Percentiles rank a stretch among this genome's conserved stretches.
phyloP scores from a whole-genome alignment of 2,888 invertebrate genomes.

The Aphidius colemani region DNA sequence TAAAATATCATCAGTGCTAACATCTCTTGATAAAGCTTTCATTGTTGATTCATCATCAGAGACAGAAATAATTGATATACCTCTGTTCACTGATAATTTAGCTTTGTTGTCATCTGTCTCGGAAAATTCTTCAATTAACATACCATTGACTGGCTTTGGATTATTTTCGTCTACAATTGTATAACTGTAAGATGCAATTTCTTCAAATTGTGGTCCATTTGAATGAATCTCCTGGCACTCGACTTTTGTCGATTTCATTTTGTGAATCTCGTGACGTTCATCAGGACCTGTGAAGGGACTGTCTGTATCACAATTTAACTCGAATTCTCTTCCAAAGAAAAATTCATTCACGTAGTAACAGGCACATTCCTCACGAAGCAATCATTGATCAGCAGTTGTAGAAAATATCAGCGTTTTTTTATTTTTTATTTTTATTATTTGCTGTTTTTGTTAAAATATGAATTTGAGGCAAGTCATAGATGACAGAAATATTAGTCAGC shows the following conservation, averaged over 20 bases:
- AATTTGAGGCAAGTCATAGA: too few relatives aligned
- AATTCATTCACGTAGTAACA: too few relatives aligned
- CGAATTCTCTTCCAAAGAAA: neutral
- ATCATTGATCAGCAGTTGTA: too few relatives aligned
- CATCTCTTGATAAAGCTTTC: conserved; percentile 66
- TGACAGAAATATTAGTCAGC: too few relatives aligned
- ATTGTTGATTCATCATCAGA: conserved; percentile 69
- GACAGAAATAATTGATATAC: conserved; percentile 70
- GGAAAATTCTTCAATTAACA: conserved; percentile 58
- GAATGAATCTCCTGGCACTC: conserved; percentile 64
- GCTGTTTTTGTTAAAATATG: neutral
- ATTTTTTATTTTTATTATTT: conserved; percentile 6
- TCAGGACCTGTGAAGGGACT: conserved; percentile 65
- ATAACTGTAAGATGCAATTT: conserved; percentile 68
- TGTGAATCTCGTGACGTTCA: conserved; percentile 70
- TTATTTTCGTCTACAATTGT: conserved; percentile 58
- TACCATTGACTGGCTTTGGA: conserved; percentile 49
- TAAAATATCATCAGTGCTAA: conserved; percentile 67
- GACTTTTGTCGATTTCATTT: conserved; percentile 67
- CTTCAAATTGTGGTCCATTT: conserved; percentile 66
- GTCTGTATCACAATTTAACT: neutral
- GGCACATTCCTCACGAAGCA: too few relatives aligned
- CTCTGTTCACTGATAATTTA: conserved; percentile 61
- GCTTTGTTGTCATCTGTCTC: conserved; percentile 61
- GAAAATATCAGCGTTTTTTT: conserved; percentile 22